Base-by-base conservation (phyloP, 2,797 vertebrate species). In the Typhlichthys subterraneus region DNA sequence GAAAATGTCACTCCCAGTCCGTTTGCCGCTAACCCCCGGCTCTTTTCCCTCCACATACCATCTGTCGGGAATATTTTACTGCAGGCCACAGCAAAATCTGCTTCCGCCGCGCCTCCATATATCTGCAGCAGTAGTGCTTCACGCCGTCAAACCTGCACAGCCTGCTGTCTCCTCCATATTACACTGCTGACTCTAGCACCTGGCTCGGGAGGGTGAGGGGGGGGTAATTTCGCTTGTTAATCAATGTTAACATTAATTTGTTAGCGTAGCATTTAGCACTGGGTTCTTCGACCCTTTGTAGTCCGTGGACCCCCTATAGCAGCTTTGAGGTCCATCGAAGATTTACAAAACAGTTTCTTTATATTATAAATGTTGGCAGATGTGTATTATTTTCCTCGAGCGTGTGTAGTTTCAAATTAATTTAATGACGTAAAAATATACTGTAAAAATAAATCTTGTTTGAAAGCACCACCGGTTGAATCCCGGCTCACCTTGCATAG, bases 41-140 rank as follows among this genome's bases (percentile, higher is more conserved):
- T 50, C 12, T 62, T 23, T 54, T 12, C n/a, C 47, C 52, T 54
- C 62, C 50, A 75, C 61, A 45, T 54, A 61, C 66, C 62, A 61
- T 77, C 64, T 80, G 75, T 52, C 1, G 8, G 54, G 17, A 38
- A 52, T 52, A 3, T 61, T 51, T 57, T 53, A 23, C 60, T 51
- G 45, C 47, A 66, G 70, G 69, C 76, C 51, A 14, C 45, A 63
- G 55, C 46, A 23, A 65, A 65, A 61, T 79, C 45, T 69, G 67
- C 82, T 73, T 79, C 63, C 57, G 78, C 3, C 65, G 61, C 67
- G 57, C 62, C 63, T 12, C 11, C 31, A 57, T 17, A 61, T 58
- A 65, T 68, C 52, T 66, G 62, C 63, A 62, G 5, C 45, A 61
- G 5, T 14, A 38, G 33, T 48, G 62, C 47, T 72, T 65, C 51